Evolutionary conservation across 2,888 invertebrate species (phyloP), one percentile per base, ranked within the genome.

Genomic region (Elegia similella): DNA sequence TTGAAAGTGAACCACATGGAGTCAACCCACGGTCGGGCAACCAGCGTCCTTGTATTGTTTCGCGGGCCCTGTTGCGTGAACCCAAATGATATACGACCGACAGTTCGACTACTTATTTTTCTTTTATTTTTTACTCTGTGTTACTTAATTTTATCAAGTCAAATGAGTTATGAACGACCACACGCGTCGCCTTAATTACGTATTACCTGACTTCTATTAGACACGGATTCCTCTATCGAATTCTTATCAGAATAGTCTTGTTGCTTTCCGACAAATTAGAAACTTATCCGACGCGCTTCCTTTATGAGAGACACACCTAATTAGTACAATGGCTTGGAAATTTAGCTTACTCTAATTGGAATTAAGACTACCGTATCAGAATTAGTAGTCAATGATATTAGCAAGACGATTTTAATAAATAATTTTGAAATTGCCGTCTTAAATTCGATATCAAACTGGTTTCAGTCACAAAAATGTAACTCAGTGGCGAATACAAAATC

Each of bases 111-210:
- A 86, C 88, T 88, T 88, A 85, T 84, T 88, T 86, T 88, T 80
- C 75, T 82, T 84, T 85, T 80, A 76, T 83, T 88, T 88, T 86
- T 87, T 83, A 82, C 82, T 74, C 74, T 78, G 83, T 82, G 86
- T 90, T 88, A 86, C 88, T 91, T 89, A 90, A 90, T 90, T 90
- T 91, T 91, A 90, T 91, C 88, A 88, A 89, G 84, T 87, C 84
- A 80, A 86, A 86, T 90, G 90, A 90, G 78, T 90, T 91, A 90
- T 89, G 88, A 87, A 82, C 79, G 91, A 89, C 91, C 90, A 90
- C 90, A 91, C 90, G 86, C 85, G 82, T 81, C 70, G 84, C 69
- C 80, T 81, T 89, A 87, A 88, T 89, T 88, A 87, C 78, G 77
- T 76, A 76, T 80, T 80, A 78, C 64, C 70, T n/a, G 70, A 68